Percentiles rank a stretch among this genome's conserved stretches.
Evolutionary conservation across 2,113 vertebrate species (phyloP).

Genomic region (Todiramphus chloris): DNA sequence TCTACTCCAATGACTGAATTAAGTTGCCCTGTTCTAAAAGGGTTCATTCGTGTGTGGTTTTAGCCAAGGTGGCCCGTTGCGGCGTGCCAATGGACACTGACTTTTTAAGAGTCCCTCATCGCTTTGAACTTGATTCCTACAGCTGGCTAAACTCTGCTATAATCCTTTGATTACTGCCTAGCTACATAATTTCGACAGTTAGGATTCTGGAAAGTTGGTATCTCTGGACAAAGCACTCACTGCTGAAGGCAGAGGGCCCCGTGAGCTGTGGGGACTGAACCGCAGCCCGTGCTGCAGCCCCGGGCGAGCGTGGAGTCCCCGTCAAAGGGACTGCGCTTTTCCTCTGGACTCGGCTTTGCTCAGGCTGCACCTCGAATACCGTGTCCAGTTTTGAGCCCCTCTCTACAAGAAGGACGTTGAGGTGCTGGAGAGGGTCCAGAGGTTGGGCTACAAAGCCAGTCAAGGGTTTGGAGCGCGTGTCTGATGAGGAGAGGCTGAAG

Average conservation of each 20-base stretch:
- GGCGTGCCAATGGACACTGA: not conserved
- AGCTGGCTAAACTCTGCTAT: not conserved
- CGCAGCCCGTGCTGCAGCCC: not conserved
- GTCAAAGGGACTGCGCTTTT: too few relatives aligned
- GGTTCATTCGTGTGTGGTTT: slow-evolving; percentile 54
- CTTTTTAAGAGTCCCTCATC: not conserved
- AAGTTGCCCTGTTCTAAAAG: slow-evolving; percentile 66
- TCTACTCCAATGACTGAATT: slow-evolving; percentile 81
- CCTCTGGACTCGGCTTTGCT: too few relatives aligned
- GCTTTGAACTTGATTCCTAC: not conserved
- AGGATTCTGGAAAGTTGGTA: not conserved
- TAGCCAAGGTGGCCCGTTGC: slow-evolving; percentile 39
- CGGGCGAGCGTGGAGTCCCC: not conserved
- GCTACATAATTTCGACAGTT: not conserved
- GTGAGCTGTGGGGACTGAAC: not conserved
- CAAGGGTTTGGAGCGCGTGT: too few relatives aligned
- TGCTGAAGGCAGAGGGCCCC: not conserved
- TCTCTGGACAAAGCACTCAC: not conserved
- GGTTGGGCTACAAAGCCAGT: too few relatives aligned
- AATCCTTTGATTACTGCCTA: not conserved
- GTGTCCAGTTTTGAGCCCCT: too few relatives aligned
- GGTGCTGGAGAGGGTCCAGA: too few relatives aligned
- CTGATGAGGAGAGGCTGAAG: too few relatives aligned
- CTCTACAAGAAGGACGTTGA: too few relatives aligned
- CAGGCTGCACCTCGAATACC: too few relatives aligned